A percentile compares a stretch with the other conserved stretches of the same genome.
phyloP scores from a whole-genome alignment of 53 echinoderm and acorn worm genomes.

The Paelopatides confundens region DNA sequence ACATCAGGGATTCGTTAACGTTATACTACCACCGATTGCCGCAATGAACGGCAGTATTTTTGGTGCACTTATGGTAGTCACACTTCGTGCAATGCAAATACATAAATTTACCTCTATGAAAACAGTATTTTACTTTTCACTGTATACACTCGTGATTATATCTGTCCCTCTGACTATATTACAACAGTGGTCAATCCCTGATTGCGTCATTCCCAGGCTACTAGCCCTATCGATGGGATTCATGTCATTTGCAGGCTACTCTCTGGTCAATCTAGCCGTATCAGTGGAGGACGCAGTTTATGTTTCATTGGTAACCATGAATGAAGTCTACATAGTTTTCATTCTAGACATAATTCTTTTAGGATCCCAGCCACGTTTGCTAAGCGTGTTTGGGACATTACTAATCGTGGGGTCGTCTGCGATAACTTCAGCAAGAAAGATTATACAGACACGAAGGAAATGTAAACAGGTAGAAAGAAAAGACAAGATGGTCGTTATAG shows the following conservation, averaged over 20 bases:
- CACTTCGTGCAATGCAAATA: constrained; percentile 22
- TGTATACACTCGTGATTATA: background rate
- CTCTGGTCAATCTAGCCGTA: background rate
- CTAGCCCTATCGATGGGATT: background rate
- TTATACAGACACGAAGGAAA: background rate
- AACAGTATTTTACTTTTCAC: background rate
- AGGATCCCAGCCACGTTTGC: background rate
- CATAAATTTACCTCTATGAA: background rate
- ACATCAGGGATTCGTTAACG: background rate
- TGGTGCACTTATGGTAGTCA: background rate
- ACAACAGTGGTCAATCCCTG: background rate
- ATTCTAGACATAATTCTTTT: background rate
- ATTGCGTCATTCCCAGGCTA: background rate
- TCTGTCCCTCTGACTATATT: background rate
- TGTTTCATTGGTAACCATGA: constrained; percentile 35
- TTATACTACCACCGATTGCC: background rate
- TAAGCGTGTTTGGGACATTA: constrained; percentile 8
- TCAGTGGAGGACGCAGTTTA: constrained; percentile 12
- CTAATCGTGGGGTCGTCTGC: background rate
- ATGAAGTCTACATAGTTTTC: constrained; percentile 9
- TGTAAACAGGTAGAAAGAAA: background rate
- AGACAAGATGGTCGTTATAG: background rate
- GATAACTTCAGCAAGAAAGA: background rate
- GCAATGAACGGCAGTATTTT: background rate
- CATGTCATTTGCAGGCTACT: background rate